Conservation (phyloP, 2,888 invertebrate species). For the Agrenia bidenticulata region DNA sequence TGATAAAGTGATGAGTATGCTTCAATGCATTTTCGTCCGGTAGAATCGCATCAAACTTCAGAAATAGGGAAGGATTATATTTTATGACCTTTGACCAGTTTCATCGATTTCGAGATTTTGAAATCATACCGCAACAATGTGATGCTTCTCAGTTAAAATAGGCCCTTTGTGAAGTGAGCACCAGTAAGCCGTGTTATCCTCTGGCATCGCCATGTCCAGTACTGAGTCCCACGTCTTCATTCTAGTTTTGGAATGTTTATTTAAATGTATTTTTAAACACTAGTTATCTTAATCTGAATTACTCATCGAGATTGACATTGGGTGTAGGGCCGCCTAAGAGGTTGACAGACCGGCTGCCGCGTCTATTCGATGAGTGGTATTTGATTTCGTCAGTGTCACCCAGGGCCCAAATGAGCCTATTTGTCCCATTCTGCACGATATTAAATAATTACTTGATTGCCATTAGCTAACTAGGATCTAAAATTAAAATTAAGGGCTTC, state of each 20-base stretch:
- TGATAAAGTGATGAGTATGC: constrained; percentile 23
- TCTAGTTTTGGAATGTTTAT: neutral
- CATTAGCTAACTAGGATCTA: neutral
- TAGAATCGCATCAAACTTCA: constrained; percentile 23
- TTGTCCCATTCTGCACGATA: neutral
- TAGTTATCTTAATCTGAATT: no score
- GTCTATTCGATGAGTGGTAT: neutral
- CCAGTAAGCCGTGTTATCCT: constrained; percentile 75
- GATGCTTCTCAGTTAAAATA: constrained; percentile 67
- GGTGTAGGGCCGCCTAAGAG: constrained; percentile 5
- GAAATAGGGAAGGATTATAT: no score
- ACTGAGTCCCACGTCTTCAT: neutral
- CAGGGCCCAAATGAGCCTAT: constrained; percentile 10
- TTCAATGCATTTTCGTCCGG: neutral
- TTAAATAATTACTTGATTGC: neutral
- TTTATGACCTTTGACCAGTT: no score
- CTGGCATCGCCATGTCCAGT: constrained; percentile 20
- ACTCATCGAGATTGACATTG: neutral
- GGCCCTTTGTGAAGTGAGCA: constrained; percentile 82
- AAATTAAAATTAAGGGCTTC: neutral
- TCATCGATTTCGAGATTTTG: neutral
- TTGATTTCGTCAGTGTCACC: neutral
- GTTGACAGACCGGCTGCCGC: constrained; percentile 9
- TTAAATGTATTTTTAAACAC: neutral
- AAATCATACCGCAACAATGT: constrained; percentile 69